Conservation (phyloP, 2,888 invertebrate species). For the Drosophila recens region DNA sequence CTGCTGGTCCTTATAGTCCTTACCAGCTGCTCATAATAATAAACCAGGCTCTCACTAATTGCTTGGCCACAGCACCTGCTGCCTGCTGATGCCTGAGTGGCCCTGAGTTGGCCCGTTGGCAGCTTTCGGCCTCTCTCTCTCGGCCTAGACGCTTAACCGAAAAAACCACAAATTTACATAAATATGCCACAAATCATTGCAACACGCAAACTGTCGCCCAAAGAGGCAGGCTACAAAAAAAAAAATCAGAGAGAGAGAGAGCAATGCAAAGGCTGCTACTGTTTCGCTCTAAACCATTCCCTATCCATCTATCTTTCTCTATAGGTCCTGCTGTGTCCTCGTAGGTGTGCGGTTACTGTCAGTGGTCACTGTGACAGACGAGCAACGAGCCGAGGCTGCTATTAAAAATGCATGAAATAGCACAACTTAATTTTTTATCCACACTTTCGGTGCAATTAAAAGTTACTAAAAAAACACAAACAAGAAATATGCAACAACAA, state of each 20-base stretch:
- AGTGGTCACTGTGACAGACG: slow-evolving; percentile 48
- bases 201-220: slow-evolving; percentile 53
- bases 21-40: slow-evolving; percentile 42
- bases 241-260: not conserved
- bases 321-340: not conserved
- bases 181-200: slow-evolving; percentile 83
- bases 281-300: slow-evolving; percentile 1
- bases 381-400: slow-evolving; percentile 21
- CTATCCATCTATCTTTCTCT: not conserved
- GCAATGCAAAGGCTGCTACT: slow-evolving; percentile 4
- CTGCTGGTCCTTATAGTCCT: slow-evolving; percentile 1
- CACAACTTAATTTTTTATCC: slow-evolving; percentile 77
- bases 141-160: slow-evolving; percentile 46
- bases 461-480: slow-evolving; percentile 49
- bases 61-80: slow-evolving; percentile 77
- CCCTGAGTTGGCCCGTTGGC: slow-evolving; percentile 12
- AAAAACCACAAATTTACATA: slow-evolving; percentile 82
- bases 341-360: slow-evolving; percentile 43
- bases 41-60: slow-evolving; percentile 73
- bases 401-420: slow-evolving; percentile 79
- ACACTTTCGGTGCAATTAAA: slow-evolving; percentile 76
- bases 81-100: slow-evolving; percentile 16
- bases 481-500: slow-evolving; percentile 26
- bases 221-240: slow-evolving; percentile 24
- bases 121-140: slow-evolving; percentile 28